Evolutionary conservation across 1,140 invertebrate genomes (phyloP), one percentile per base, ranked within the genome.

Genomic region (Drosophila mayri): DNA sequence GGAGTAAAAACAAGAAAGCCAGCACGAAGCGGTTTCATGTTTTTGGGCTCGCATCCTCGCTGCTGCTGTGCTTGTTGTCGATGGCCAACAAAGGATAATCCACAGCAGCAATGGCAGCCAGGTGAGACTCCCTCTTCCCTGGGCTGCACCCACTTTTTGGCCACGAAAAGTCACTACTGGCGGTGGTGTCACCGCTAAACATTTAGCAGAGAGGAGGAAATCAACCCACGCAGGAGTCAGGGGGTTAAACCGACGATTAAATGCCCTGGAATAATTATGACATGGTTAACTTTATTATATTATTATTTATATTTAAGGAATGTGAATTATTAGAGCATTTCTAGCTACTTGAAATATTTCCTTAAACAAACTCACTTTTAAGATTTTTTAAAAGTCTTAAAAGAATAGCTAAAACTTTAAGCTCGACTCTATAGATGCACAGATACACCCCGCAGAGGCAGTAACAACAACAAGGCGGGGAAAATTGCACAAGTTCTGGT

Each of bases 1-100:
- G 68, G 58, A 44, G 55, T 41, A 20, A 22, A 54, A 70, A 68
- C 61, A 78, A 65, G 59, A 62, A 61, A 43, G 25, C 41, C 52
- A 61, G 60, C 62, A 37, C 44, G 73, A 43, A 49, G 32, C 52
- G 46, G 41, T 35, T 64, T 58, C 68, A 85, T 88, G 85, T 88
- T 90, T 54, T 90, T 54, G 47, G 40, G 32, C 25, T 25, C 41
- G 57, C 18, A 22, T 44, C 37, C 28, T 50, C 38, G 46, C 46
- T 28, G 55, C 55, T 58, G 55, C 62, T 62, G 38, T 22, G 58
- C 62, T 66, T 78, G 80, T 88, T 85, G 85, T 85, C 81, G 85
- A 88, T 88, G 74, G 61, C 78, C 79, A 88, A 90, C 85, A 88
- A 88, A 88, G 85, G 85, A 88, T 88, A 90, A 88, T 90, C 85